phyloP scores from a whole-genome alignment of 2,888 invertebrate genomes.

The Sthenelais limicola region DNA sequence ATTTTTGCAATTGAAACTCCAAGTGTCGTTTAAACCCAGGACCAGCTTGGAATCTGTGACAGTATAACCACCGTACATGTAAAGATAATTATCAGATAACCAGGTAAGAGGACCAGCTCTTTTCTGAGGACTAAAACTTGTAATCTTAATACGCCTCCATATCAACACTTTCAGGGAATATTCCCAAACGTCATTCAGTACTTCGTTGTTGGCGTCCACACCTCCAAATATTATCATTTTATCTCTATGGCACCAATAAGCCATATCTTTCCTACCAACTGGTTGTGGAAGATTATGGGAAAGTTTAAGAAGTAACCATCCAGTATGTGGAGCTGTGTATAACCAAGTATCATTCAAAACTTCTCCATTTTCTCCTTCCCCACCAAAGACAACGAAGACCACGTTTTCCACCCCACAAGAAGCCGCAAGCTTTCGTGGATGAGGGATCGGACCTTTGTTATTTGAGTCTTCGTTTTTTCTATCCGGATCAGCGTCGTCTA shows the following conservation, averaged over 20 bases:
- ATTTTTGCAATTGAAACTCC: constrained; percentile 2
- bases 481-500: constrained; percentile 11
- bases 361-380: constrained; percentile 53
- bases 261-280: constrained; percentile 55
- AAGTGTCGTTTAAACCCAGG: constrained; percentile 1
- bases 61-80: constrained; percentile 17
- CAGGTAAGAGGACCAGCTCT: constrained; percentile 16
- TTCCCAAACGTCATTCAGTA: constrained; percentile 40
- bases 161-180: constrained; percentile 24
- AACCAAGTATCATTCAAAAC: constrained; percentile 62
- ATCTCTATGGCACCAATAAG: constrained; percentile 57
- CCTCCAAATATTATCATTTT: constrained; percentile 30
- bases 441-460: constrained; percentile 23
- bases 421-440: constrained; percentile 55
- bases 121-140: not conserved
- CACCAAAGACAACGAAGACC: constrained; percentile 61
- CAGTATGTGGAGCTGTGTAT: constrained; percentile 51
- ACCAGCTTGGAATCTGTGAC: not conserved
- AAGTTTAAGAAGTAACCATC: constrained; percentile 31
- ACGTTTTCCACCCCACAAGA: constrained; percentile 55
- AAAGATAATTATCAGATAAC: not conserved
- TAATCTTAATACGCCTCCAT: constrained; percentile 8
- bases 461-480: constrained; percentile 18
- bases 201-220: not conserved
- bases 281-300: constrained; percentile 40